Evolutionary conservation across 2,888 invertebrate genomes (phyloP).

Genomic region (Melipona beecheii): DNA sequence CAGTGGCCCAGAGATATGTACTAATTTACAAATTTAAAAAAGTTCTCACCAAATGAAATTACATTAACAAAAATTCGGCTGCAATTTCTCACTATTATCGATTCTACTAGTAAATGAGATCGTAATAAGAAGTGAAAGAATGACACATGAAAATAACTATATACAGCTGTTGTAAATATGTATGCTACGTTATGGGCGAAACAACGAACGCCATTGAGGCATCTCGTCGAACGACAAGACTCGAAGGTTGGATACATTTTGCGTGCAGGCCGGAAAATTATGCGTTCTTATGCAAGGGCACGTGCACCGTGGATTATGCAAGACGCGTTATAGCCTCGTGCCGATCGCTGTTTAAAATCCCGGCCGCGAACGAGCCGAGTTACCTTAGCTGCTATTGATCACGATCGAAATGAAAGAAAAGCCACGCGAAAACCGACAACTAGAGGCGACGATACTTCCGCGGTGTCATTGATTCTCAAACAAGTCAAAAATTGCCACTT

Average conservation of each 20-base stretch:
- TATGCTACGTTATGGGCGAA: not conserved
- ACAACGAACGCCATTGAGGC: conserved; percentile 13
- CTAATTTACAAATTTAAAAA: too few species aligned
- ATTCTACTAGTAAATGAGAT: not conserved
- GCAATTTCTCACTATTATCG: not conserved
- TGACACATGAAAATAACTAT: not conserved
- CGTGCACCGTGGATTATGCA: conserved; percentile 70
- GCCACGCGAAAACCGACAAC: conserved; percentile 29
- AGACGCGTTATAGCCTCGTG: conserved; percentile 60
- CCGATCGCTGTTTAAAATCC: conserved; percentile 61
- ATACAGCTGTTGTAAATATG: not conserved
- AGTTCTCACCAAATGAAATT: too few species aligned
- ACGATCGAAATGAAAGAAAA: conserved; percentile 50
- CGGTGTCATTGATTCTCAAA: conserved; percentile 35
- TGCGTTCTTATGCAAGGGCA: conserved; percentile 70
- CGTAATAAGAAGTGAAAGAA: not conserved
- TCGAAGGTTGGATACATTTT: conserved; percentile 48
- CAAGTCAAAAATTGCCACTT: conserved; percentile 27
- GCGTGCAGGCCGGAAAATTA: conserved; percentile 59
- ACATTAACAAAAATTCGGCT: too few species aligned
- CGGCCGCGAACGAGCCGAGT: conserved; percentile 29
- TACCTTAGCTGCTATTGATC: conserved; percentile 40
- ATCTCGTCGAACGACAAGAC: conserved; percentile 9
- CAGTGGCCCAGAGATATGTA: too few species aligned
- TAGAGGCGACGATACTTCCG: conserved; percentile 17